Conservation (phyloP, 2,113 vertebrate genomes). For the Microcebus ravelobensis region DNA sequence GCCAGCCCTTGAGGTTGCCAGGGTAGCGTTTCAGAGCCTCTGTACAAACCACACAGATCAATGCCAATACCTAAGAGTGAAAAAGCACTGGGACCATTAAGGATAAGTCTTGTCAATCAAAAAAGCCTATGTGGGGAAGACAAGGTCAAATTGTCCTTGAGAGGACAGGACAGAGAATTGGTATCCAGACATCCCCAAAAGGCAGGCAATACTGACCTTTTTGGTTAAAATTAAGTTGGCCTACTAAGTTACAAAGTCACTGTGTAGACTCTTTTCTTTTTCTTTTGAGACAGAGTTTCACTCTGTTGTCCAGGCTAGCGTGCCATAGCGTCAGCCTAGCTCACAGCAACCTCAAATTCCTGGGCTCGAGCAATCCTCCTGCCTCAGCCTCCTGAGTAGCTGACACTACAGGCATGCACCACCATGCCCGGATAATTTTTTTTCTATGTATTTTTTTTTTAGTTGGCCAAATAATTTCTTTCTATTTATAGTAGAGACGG, state of each 20-base stretch:
- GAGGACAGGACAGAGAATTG: neutral
- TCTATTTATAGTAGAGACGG: no score
- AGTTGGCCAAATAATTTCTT: no score
- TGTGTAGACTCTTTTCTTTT: neutral
- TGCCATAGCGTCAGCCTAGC: no score
- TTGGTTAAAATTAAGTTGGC: neutral
- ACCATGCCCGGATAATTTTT: no score
- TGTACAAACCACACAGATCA: neutral
- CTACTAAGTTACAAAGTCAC: neutral
- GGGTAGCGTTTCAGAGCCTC: neutral
- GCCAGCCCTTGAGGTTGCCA: neutral
- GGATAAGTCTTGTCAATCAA: neutral
- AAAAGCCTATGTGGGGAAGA: neutral
- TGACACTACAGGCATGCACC: no score
- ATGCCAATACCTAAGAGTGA: neutral
- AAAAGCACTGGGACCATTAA: neutral
- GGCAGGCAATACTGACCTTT: conserved; percentile 17
- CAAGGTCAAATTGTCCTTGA: neutral
- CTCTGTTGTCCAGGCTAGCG: no score
- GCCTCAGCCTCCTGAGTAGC: no score
- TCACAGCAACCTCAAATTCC: no score
- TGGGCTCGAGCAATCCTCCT: no score
- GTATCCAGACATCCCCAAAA: neutral
- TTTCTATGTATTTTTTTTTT: no score
- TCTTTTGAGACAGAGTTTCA: neutral